Conservation (phyloP, 1,140 invertebrate genomes). For the Pomacea maculata region DNA sequence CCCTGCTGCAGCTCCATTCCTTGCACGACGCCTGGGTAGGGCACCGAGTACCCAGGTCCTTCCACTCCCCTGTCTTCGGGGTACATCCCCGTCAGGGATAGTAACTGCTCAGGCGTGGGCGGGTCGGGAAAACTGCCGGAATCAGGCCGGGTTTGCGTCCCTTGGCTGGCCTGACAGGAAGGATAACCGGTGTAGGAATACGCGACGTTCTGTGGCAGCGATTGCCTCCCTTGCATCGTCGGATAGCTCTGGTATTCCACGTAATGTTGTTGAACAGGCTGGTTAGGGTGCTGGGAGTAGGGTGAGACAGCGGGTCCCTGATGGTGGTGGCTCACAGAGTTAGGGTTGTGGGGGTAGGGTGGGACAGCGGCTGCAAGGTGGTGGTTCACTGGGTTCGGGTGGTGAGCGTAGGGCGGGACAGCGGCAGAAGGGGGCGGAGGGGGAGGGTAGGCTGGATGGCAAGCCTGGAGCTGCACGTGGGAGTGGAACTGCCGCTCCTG, state of each 20-base stretch:
- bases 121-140: slow-evolving; percentile 22
- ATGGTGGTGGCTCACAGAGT: background rate
- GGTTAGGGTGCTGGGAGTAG: background rate
- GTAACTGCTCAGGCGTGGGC: slow-evolving; percentile 15
- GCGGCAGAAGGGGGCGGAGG: slow-evolving; percentile 13
- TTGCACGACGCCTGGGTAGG: slow-evolving; percentile 8
- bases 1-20: background rate
- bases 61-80: slow-evolving; percentile 10
- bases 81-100: slow-evolving; percentile 3
- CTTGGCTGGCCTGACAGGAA: too few relatives aligned
- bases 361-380: background rate
- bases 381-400: background rate
- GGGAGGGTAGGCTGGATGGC: background rate
- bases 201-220: too few relatives aligned
- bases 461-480: too few relatives aligned
- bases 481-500: too few relatives aligned
- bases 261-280: background rate
- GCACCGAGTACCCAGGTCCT: background rate
- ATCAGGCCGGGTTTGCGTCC: slow-evolving; percentile 3
- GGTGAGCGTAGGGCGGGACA: background rate
- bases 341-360: background rate
- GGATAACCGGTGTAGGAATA: too few relatives aligned
- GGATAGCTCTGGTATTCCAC: background rate
- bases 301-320: background rate
- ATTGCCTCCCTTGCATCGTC: too few relatives aligned